These are phyloP conservation scores for Acromyrmex heyeri DNA, from an alignment of 1,140 invertebrate species.

Conservation along the genomic window DNA sequence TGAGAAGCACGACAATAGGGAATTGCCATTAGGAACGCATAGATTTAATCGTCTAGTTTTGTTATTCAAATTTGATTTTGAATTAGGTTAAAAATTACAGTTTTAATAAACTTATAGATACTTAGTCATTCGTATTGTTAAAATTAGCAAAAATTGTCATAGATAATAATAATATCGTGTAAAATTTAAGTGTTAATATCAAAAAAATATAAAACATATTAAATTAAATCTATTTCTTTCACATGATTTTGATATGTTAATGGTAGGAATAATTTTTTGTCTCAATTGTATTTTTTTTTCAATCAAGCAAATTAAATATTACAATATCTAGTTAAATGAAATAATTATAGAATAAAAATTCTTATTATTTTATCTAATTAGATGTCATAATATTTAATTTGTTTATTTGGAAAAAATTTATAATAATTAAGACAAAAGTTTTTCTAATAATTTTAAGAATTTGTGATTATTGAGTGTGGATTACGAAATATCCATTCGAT, in stretches of 20 bases:
- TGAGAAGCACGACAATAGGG: slow-evolving; percentile 53
- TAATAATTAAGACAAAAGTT: not conserved
- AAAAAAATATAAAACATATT: not conserved
- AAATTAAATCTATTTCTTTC: not conserved
- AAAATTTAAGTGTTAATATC: not conserved
- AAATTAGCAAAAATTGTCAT: not conserved
- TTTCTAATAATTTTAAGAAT: not conserved
- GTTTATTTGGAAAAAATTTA: not conserved
- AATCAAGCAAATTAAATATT: too few species aligned
- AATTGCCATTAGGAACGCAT: slow-evolving; percentile 18
- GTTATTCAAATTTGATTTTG: slow-evolving; percentile 16
- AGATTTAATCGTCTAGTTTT: slow-evolving; percentile 5
- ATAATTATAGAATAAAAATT: too few species aligned
- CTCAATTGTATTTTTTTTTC: not conserved
- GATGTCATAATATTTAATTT: slow-evolving; percentile 17
- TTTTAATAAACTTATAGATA: not conserved
- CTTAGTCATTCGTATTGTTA: not conserved
- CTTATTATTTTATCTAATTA: not conserved
- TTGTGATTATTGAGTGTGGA: not conserved
- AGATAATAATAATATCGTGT: not conserved
- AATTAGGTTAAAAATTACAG: not conserved
- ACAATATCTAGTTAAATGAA: too few species aligned
- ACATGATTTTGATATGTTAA: not conserved
- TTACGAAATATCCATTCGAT: not conserved
- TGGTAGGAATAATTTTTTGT: not conserved